These are phyloP conservation scores for Rapana venosa DNA, from an alignment of 2,888 invertebrate species.

Conservation along the genomic window DNA sequence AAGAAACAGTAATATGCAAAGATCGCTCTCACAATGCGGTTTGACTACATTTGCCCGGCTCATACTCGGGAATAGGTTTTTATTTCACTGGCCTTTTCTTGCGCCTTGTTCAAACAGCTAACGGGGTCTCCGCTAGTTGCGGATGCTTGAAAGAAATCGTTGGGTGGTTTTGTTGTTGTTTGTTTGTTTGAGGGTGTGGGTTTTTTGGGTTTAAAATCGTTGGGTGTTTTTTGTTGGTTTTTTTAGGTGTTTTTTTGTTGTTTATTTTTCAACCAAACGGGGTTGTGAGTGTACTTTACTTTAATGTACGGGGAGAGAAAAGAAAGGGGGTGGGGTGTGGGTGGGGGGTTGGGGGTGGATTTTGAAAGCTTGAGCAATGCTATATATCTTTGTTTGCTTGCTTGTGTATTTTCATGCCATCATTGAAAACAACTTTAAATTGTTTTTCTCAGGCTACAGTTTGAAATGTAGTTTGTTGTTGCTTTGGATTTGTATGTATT, in stretches of 20 bases:
- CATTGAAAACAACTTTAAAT: too few species aligned
- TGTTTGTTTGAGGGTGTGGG: neutral
- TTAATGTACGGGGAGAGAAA: too few species aligned
- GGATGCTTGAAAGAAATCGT: neutral
- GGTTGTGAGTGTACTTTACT: too few species aligned
- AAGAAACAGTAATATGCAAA: slow-evolving; percentile 30
- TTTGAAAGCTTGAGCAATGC: too few species aligned
- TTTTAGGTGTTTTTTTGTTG: neutral
- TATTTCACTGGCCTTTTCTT: neutral
- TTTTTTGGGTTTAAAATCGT: too few species aligned
- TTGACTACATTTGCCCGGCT: neutral
- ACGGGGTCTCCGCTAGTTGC: neutral
- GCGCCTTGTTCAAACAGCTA: neutral
- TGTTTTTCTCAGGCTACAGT: too few species aligned
- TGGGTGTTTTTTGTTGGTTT: neutral
- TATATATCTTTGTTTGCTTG: too few species aligned
- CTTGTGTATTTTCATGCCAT: too few species aligned
- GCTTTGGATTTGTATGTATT: too few species aligned
- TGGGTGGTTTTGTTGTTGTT: neutral
- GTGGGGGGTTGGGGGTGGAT: too few species aligned
- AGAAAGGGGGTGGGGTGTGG: too few species aligned
- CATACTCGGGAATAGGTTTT: neutral
- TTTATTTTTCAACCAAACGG: neutral
- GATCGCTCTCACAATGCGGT: neutral
- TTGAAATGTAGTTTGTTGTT: too few species aligned